Base-by-base conservation (phyloP, 2,888 invertebrate species). In the Pachymerium ferrugineum region DNA sequence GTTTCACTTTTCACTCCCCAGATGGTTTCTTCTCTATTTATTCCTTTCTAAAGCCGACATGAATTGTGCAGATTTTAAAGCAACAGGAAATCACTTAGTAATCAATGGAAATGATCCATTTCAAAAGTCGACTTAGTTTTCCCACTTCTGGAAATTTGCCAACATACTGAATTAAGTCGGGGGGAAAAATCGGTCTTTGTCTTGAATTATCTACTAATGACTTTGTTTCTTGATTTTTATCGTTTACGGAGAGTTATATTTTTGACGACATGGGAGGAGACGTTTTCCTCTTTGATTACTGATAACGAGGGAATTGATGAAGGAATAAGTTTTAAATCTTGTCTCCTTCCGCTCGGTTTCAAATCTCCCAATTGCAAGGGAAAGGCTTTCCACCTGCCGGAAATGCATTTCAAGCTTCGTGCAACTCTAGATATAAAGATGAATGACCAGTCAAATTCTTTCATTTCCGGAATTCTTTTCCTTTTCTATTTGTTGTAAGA, bases 71-170 rank as follows among this genome's bases (percentile, higher is more conserved):
- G 47, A 54, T 54, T 54, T 54, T 54, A 22, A 22, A 22, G 47
- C 47, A 54, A 54, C 47, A 54, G 47, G 47, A 54, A 54, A 54
- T 54, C 47, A 54, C 47, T 10, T 22, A 16, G 16, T 54, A 54
- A 54, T 54, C 47, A 54, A 54, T 54, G 47, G 47, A 54, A 54
- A 54, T 54, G 47, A 54, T 54, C 47, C 47, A 54, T 54, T 5
- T 16, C 19, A 54, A 22, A 54, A 54, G 47, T 22, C 5, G 22
- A 22, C 22, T 22, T 22, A 19, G 47, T 54, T 54, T 19, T 54
- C 47, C 19, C 22, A 22, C 19, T 54, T 22, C 47, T 54, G 47
- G 47, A 47, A 47, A 47, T 47, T 47, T 47, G 47, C 47, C 47
- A 54, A 54, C 19, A 54, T 4, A 54, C 4, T n/a, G n/a, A n/a